A percentile compares a stretch with the other conserved stretches of the same genome.
phyloP scores from a whole-genome alignment of 2,888 invertebrate genomes.

The Perizoma affinitatum region DNA sequence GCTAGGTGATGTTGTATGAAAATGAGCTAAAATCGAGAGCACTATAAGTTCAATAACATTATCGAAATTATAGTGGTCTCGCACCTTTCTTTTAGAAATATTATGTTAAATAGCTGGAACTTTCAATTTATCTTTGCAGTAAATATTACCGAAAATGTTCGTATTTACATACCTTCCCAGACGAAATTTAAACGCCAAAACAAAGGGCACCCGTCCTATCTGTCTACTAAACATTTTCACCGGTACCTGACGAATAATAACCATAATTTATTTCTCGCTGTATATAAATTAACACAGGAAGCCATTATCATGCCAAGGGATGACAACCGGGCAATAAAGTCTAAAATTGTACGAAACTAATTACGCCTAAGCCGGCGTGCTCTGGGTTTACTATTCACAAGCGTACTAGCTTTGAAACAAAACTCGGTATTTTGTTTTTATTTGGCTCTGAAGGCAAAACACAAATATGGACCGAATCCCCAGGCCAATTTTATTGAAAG shows the following conservation, averaged over 20 bases:
- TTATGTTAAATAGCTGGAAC: not conserved
- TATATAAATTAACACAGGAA: slow-evolving; percentile 69
- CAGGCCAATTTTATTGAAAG: not conserved
- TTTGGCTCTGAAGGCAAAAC: slow-evolving; percentile 2
- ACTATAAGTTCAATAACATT: too few relatives aligned
- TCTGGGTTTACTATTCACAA: slow-evolving; percentile 29
- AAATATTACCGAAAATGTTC: not conserved
- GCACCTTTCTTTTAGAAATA: too few relatives aligned
- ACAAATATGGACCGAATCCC: not conserved
- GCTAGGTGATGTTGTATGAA: too few relatives aligned
- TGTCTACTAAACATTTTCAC: slow-evolving; percentile 38
- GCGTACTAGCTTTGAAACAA: slow-evolving; percentile 39
- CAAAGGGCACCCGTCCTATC: slow-evolving; percentile 30
- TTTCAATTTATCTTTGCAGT: not conserved
- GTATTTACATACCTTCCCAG: slow-evolving; percentile 18
- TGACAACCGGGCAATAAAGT: slow-evolving; percentile 66
- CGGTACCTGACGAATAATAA: slow-evolving; percentile 46
- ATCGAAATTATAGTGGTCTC: too few relatives aligned
- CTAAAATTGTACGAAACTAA: slow-evolving; percentile 75
- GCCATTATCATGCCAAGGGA: slow-evolving; percentile 62
- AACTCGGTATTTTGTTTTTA: slow-evolving; percentile 13
- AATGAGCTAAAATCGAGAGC: too few relatives aligned
- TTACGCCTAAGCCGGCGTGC: slow-evolving; percentile 61
- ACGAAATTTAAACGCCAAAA: slow-evolving; percentile 21
- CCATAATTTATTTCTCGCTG: slow-evolving; percentile 58